Conservation (phyloP, 2,797 vertebrate genomes). For the Chelidonichthys spinosus region DNA sequence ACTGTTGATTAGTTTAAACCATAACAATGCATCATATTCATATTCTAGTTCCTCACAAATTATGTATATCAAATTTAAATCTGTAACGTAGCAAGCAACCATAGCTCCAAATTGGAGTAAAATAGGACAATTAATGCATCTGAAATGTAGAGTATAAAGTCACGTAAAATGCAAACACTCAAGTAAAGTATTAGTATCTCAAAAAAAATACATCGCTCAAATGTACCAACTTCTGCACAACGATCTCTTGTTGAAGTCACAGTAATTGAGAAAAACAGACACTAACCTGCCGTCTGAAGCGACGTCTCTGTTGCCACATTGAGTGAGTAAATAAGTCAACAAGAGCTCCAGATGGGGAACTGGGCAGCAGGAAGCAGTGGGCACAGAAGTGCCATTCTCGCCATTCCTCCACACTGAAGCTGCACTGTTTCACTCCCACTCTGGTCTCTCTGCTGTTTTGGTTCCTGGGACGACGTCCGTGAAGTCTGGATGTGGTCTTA, state of each 20-base stretch:
- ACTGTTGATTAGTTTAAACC: not conserved
- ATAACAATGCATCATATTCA: not conserved
- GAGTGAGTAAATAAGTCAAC: constrained; percentile 53
- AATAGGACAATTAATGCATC: not conserved
- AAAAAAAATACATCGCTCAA: not conserved
- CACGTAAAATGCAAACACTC: not conserved
- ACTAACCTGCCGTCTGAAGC: constrained; percentile 77
- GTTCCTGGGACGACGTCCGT: constrained; percentile 51
- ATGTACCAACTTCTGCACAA: not conserved
- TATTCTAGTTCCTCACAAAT: not conserved
- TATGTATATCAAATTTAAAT: not conserved
- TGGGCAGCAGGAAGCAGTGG: constrained; percentile 78
- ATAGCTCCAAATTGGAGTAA: not conserved
- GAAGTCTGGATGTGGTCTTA: constrained; percentile 31
- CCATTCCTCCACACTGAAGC: constrained; percentile 83
- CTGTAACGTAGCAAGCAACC: not conserved
- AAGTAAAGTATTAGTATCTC: not conserved
- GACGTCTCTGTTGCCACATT: constrained; percentile 49
- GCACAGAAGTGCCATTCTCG: constrained; percentile 81
- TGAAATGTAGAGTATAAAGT: not conserved
- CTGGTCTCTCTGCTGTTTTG: constrained; percentile 43
- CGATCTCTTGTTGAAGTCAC: not conserved
- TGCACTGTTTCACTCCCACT: constrained; percentile 83
- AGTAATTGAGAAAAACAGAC: constrained; percentile 12
- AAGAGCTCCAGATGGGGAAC: constrained; percentile 42